Conservation (phyloP, 2,888 invertebrate genomes). For the Drosophila rellima region DNA sequence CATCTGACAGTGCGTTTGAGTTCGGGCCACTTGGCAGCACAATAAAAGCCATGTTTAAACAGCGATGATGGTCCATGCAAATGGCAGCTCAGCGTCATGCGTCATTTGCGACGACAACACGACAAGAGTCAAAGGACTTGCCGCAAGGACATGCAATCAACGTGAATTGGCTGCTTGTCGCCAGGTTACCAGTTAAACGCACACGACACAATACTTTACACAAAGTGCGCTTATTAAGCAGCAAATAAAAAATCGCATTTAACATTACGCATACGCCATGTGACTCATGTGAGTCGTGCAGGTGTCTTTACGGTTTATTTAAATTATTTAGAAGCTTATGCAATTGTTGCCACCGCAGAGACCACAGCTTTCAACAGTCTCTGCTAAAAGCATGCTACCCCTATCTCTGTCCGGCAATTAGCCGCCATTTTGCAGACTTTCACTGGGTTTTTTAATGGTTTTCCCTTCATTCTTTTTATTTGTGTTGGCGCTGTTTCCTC, state of each 20-base stretch:
- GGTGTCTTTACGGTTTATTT: conserved; percentile 11
- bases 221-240: conserved; percentile 31
- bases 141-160: conserved; percentile 45
- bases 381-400: conserved; percentile 36
- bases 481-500: conserved; percentile 18
- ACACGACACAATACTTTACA: background rate
- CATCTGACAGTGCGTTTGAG: conserved; percentile 5
- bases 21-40: conserved; percentile 39
- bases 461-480: conserved; percentile 12
- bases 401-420: conserved; percentile 55
- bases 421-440: conserved; percentile 39
- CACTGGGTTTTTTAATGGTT: conserved; percentile 39
- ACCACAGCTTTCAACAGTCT: conserved; percentile 34
- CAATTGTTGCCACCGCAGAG: conserved; percentile 39
- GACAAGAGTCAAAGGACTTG: conserved; percentile 45
- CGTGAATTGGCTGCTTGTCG: conserved; percentile 40
- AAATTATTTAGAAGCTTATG: conserved; percentile 59
- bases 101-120: conserved; percentile 53
- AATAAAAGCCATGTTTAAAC: conserved; percentile 62
- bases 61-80: conserved; percentile 51
- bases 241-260: conserved; percentile 20
- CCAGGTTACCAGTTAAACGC: conserved; percentile 30
- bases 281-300: background rate
- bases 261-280: conserved; percentile 43
- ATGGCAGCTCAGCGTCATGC: conserved; percentile 62